These are phyloP conservation scores for Triops cancriformis DNA, from an alignment of 1,140 invertebrate genomes.

Conservation along the genomic window DNA sequence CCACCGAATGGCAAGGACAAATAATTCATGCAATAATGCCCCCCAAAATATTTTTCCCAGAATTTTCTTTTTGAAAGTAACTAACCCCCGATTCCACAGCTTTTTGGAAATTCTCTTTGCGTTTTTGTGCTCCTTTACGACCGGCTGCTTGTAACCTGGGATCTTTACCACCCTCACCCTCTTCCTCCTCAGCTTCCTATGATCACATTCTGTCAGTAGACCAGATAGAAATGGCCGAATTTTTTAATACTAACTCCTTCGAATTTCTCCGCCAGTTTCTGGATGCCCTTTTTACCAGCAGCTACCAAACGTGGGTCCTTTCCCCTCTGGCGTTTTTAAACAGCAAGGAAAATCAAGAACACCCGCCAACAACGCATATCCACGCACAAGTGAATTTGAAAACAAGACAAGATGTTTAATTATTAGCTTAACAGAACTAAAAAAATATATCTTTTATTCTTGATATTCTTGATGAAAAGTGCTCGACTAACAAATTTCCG, in stretches of 20 bases:
- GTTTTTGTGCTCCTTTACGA: constrained; percentile 17
- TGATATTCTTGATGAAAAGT: no score
- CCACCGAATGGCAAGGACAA: not conserved
- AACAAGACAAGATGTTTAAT: no score
- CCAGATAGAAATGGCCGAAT: not conserved
- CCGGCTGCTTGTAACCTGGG: constrained; percentile 20
- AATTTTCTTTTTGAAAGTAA: not conserved
- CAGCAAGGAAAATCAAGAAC: not conserved
- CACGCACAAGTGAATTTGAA: not conserved
- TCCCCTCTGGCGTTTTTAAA: not conserved
- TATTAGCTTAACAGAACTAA: no score
- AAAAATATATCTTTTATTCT: no score
- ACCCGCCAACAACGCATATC: not conserved
- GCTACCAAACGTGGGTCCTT: constrained; percentile 22
- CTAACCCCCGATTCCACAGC: constrained; percentile 16
- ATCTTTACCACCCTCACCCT: constrained; percentile 16
- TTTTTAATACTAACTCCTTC: constrained; percentile 18
- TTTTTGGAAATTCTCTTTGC: constrained; percentile 18
- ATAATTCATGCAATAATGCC: not conserved
- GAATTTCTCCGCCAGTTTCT: constrained; percentile 22
- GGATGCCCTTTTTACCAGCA: constrained; percentile 19
- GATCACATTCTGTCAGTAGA: not conserved
- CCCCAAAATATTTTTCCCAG: not conserved
- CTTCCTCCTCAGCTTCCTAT: constrained; percentile 16
- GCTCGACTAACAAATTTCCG: no score